Percentiles rank a stretch among this genome's conserved stretches.
These are phyloP conservation scores for Athalia cordata DNA, from an alignment of 2,888 invertebrate species.

Conservation along the genomic window DNA sequence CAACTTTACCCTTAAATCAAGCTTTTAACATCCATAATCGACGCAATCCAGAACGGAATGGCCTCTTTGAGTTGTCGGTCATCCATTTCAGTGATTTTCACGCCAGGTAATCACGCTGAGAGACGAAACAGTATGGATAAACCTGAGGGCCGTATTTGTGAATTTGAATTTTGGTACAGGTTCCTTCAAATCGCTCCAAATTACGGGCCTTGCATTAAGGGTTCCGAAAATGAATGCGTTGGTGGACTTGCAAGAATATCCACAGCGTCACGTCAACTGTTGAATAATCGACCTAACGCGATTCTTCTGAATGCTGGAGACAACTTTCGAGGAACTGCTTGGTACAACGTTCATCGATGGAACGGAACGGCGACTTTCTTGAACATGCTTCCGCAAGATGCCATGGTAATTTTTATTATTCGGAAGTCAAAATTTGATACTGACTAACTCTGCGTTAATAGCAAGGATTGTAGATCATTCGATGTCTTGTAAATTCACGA, in stretches of 20 bases:
- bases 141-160: too few species aligned
- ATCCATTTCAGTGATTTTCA: slow-evolving; percentile 78
- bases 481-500: slow-evolving; percentile 43
- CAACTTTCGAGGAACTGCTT: slow-evolving; percentile 90
- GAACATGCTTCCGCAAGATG: slow-evolving; percentile 85
- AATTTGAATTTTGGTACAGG: slow-evolving; percentile 68
- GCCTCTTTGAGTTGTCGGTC: slow-evolving; percentile 76
- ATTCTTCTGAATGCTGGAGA: slow-evolving; percentile 89
- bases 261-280: slow-evolving; percentile 70
- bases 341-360: slow-evolving; percentile 86
- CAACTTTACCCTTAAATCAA: slow-evolving; percentile 48
- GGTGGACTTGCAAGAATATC: slow-evolving; percentile 83
- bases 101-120: slow-evolving; percentile 76
- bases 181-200: slow-evolving; percentile 78
- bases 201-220: slow-evolving; percentile 77
- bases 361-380: slow-evolving; percentile 85
- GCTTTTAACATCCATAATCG: slow-evolving; percentile 52
- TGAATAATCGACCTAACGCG: slow-evolving; percentile 76
- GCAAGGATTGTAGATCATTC: neutral
- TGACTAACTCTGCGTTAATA: too few species aligned
- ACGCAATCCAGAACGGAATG: slow-evolving; percentile 62
- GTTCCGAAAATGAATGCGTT: slow-evolving; percentile 75
- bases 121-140: too few species aligned
- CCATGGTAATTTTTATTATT: slow-evolving; percentile 76
- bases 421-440: neutral